Percentiles rank a stretch among this genome's conserved stretches.
Conservation (phyloP, 1,140 invertebrate species). For the Heterodera schachtii region DNA sequence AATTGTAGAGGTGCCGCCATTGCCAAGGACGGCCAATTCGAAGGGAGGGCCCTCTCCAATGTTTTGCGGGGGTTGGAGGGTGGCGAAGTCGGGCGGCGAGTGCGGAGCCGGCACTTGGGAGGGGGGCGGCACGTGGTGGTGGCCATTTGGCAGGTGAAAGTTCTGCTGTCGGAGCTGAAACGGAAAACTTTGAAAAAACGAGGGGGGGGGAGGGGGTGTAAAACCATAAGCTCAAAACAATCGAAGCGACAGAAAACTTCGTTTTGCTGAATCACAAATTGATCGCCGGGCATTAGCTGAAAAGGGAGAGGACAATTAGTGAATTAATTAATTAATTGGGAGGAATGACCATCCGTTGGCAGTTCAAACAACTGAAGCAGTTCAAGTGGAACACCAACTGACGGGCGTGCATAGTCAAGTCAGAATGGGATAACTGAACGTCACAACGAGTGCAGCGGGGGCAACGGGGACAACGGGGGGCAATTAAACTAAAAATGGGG, state of each 20-base stretch:
- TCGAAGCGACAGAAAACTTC: constrained; percentile 34
- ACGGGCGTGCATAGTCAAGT: constrained; percentile 30
- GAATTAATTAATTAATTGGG: neutral
- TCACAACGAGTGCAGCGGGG: constrained; percentile 22
- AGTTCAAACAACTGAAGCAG: constrained; percentile 29
- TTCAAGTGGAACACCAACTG: constrained; percentile 33
- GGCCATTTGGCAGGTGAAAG: neutral
- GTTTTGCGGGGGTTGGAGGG: neutral
- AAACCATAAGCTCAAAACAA: constrained; percentile 15
- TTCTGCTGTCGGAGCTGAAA: constrained; percentile 6
- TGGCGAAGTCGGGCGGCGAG: neutral
- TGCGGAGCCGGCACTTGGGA: neutral
- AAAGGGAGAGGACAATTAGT: neutral
- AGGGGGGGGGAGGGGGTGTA: neutral
- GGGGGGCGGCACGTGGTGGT: neutral
- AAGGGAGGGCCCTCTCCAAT: neutral
- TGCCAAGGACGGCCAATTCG: constrained; percentile 5
- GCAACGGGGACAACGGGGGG: neutral
- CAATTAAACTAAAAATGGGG: neutral
- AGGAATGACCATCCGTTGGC: neutral
- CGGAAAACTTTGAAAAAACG: neutral
- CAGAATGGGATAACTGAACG: constrained; percentile 16
- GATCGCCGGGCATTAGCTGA: constrained; percentile 30
- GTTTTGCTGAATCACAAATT: constrained; percentile 14
- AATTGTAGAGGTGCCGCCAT: neutral